A percentile compares a stretch with the other conserved stretches of the same genome.
Evolutionary conservation across 2,888 invertebrate species (phyloP).

Genomic region (Conomelus anceps): DNA sequence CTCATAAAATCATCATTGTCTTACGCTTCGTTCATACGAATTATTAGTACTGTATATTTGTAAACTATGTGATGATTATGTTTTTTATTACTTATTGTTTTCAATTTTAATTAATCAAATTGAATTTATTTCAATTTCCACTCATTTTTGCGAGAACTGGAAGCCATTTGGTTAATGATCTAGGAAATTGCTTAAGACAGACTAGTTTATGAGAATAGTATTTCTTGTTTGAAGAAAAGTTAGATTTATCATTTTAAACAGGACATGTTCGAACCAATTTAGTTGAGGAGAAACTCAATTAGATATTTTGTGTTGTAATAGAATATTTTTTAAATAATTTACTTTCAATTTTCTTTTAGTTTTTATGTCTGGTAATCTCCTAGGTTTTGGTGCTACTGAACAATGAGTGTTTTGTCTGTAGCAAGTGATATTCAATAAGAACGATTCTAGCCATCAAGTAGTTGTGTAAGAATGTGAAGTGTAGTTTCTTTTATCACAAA

Average conservation of each 20-base stretch:
- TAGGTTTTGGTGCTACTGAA: background rate
- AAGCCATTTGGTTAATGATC: background rate
- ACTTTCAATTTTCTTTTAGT: background rate
- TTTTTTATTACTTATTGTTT: background rate
- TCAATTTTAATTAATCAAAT: background rate
- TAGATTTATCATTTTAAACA: background rate
- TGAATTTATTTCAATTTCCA: background rate
- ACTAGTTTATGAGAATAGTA: background rate
- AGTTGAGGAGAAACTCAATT: background rate
- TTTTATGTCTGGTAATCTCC: background rate
- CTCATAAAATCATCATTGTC: background rate
- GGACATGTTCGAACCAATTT: background rate
- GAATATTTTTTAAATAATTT: background rate
- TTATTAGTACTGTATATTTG: background rate
- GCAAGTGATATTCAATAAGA: background rate
- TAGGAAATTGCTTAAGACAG: background rate
- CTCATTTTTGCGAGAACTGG: background rate
- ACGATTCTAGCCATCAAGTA: background rate
- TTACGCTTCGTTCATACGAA: background rate
- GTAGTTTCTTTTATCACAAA: background rate
- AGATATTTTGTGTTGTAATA: background rate
- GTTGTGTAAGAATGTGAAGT: background rate
- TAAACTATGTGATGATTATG: background rate
- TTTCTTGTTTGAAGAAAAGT: background rate
- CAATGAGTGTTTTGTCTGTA: background rate